A percentile compares a stretch with the other conserved stretches of the same genome.
These are phyloP conservation scores for Nanorana parkeri DNA, from an alignment of 2,113 vertebrate genomes.

Conservation along the genomic window DNA sequence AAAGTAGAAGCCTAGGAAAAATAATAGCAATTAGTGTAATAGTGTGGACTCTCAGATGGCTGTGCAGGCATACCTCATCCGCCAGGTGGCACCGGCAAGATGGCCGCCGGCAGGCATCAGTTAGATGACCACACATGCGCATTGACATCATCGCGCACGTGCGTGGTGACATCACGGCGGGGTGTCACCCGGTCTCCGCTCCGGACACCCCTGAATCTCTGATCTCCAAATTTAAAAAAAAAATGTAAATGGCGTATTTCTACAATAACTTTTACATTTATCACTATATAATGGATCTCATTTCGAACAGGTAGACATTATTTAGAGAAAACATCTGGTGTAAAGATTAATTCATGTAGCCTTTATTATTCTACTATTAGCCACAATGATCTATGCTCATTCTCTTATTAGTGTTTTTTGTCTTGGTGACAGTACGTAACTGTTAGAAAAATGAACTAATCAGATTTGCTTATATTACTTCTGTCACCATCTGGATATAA, in stretches of 20 bases:
- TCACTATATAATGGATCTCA: background rate
- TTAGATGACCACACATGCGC: no score
- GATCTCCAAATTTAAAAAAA: background rate
- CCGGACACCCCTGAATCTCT: no score
- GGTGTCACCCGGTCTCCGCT: no score
- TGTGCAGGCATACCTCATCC: no score
- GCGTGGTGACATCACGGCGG: no score
- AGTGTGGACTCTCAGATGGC: no score
- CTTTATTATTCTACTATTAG: background rate
- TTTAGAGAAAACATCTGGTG: background rate
- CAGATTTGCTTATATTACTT: background rate
- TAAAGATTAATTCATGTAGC: background rate
- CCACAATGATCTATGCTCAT: background rate
- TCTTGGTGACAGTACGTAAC: background rate
- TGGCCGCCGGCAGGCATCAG: no score
- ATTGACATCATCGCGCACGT: no score
- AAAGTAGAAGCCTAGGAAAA: no score
- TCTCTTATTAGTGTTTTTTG: conserved; percentile 6
- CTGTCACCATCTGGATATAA: conserved; percentile 1
- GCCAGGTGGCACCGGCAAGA: no score
- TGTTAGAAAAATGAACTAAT: conserved; percentile 17
- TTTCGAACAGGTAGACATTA: no score
- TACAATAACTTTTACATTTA: background rate
- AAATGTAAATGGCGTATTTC: background rate
- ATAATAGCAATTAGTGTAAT: no score